These are phyloP conservation scores for Temnothorax curvispinosus DNA, from an alignment of 1,140 invertebrate genomes.

Conservation along the genomic window DNA sequence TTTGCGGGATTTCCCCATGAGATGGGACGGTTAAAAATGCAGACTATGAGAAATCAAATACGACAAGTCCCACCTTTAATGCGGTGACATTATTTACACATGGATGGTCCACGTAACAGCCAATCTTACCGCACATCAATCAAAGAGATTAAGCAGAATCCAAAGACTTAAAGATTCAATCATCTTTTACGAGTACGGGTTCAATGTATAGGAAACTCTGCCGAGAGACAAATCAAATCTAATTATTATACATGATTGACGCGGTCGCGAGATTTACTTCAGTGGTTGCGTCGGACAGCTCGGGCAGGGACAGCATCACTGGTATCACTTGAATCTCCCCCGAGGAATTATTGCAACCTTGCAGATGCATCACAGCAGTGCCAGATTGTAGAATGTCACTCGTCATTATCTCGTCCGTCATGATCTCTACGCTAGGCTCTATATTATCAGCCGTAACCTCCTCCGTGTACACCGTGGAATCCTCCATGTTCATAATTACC, in stretches of 20 bases:
- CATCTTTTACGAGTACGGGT: background rate
- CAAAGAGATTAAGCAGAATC: background rate
- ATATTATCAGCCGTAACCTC: slow-evolving; percentile 83
- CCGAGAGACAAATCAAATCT: background rate
- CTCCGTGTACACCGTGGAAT: slow-evolving; percentile 82
- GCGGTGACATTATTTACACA: background rate
- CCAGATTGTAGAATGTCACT: slow-evolving; percentile 78
- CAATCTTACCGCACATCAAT: background rate
- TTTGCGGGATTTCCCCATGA: too few relatives aligned
- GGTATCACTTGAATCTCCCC: slow-evolving; percentile 84
- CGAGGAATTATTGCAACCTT: slow-evolving; percentile 78
- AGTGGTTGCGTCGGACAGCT: slow-evolving; percentile 79
- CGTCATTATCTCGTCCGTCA: slow-evolving; percentile 81
- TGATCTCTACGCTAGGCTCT: slow-evolving; percentile 79
- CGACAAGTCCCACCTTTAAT: background rate
- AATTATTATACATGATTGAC: slow-evolving; percentile 84
- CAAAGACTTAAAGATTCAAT: background rate
- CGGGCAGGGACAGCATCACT: slow-evolving; percentile 82
- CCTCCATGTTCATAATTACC: slow-evolving; percentile 83
- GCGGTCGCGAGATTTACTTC: slow-evolving; percentile 83
- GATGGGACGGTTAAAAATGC: background rate
- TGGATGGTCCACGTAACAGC: too few relatives aligned
- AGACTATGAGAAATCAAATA: background rate
- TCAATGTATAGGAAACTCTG: background rate
- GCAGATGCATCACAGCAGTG: slow-evolving; percentile 79